A percentile compares a stretch with the other conserved stretches of the same genome.
phyloP scores from a whole-genome alignment of 2,113 vertebrate genomes.

The Silurus glanis region DNA sequence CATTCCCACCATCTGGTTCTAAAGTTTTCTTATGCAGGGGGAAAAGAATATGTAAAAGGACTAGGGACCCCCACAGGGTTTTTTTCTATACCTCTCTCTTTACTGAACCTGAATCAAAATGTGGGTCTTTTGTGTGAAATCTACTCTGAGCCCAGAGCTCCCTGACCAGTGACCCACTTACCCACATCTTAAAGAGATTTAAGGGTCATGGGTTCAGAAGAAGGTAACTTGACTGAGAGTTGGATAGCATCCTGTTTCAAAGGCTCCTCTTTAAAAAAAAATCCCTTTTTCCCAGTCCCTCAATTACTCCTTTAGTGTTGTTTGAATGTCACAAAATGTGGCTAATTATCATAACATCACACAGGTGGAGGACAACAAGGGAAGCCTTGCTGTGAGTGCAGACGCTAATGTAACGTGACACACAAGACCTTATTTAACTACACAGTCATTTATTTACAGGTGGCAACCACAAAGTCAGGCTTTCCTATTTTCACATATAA shows the following conservation, averaged over 20 bases:
- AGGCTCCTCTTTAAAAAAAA: conserved; percentile 58
- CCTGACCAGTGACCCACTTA: conserved; percentile 72
- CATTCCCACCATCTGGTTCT: conserved; percentile 40
- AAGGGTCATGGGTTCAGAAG: conserved; percentile 72
- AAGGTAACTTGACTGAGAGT: conserved; percentile 71
- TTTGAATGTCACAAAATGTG: conserved; percentile 50
- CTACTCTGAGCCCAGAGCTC: conserved; percentile 63
- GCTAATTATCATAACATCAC: conserved; percentile 74
- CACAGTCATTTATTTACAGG: background rate
- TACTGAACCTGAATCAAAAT: conserved; percentile 61
- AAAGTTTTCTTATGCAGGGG: conserved; percentile 45
- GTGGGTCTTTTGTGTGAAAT: conserved; percentile 65
- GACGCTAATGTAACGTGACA: conserved; percentile 60
- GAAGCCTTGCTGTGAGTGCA: conserved; percentile 53
- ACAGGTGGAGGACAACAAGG: conserved; percentile 67
- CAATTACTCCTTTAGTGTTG: conserved; percentile 60
- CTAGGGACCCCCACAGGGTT: conserved; percentile 35
- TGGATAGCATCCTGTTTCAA: conserved; percentile 70
- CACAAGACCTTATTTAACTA: conserved; percentile 48
- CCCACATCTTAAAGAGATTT: conserved; percentile 69
- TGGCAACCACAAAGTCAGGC: background rate
- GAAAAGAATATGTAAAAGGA: conserved; percentile 46
- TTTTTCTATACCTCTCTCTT: conserved; percentile 52
- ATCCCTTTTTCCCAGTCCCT: conserved; percentile 6
- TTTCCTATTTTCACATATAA: background rate